These are phyloP conservation scores for Siniperca obscura DNA, from an alignment of 2,797 vertebrate genomes.

Conservation along the genomic window DNA sequence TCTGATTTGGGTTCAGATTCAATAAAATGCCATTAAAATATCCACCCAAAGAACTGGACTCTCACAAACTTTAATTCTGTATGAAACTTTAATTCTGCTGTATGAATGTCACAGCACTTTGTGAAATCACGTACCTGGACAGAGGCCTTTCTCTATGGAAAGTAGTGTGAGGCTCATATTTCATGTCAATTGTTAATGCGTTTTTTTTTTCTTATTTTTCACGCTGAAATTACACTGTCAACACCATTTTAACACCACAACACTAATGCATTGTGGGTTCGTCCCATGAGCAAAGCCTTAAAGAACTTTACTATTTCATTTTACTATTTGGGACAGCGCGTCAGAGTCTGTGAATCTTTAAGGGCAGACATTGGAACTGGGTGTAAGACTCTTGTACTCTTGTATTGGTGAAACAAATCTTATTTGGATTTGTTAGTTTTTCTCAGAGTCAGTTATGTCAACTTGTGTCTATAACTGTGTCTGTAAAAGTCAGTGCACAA, in stretches of 20 bases:
- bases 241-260: neutral
- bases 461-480: neutral
- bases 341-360: constrained; percentile 4
- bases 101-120: constrained; percentile 14
- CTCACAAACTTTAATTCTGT: neutral
- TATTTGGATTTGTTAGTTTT: constrained; percentile 14
- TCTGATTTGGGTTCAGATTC: neutral
- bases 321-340: constrained; percentile 4
- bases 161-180: neutral
- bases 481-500: constrained; percentile 6
- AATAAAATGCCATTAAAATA: neutral
- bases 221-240: neutral
- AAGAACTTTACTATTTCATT: neutral
- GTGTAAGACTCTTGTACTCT: constrained; percentile 20
- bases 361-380: neutral
- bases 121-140: constrained; percentile 16
- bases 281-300: neutral
- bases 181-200: neutral
- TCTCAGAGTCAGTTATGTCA: neutral
- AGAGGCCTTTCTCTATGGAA: neutral
- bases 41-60: neutral
- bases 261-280: neutral
- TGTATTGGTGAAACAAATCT: neutral
- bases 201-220: neutral
- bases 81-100: neutral